Conservation (phyloP, 2,113 vertebrate genomes). For the Lophius piscatorius region DNA sequence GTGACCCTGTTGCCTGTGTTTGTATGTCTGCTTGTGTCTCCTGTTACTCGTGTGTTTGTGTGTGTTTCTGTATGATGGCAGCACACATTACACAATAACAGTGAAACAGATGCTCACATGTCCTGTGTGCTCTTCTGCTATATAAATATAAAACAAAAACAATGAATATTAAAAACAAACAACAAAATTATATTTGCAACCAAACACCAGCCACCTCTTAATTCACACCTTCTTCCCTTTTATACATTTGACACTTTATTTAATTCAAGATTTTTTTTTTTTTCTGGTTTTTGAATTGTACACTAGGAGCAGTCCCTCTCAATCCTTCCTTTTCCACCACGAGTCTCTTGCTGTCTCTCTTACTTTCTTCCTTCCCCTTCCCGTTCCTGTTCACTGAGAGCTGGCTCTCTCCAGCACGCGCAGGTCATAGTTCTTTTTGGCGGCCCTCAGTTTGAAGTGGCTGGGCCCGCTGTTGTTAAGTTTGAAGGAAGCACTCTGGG, state of each 20-base stretch:
- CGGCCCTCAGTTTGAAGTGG: conserved; percentile 96
- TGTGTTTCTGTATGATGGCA: conserved; percentile 47
- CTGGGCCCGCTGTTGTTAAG: conserved; percentile 95
- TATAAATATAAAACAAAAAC: conserved; percentile 77
- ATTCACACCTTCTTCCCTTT: conserved; percentile 76
- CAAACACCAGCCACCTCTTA: conserved; percentile 70
- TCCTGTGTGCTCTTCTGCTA: conserved; percentile 80
- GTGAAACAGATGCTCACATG: conserved; percentile 78
- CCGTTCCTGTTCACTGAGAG: conserved; percentile 84
- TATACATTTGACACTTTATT: conserved; percentile 72
- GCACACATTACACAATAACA: conserved; percentile 71
- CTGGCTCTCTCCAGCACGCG: conserved; percentile 95
- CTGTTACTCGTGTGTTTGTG: conserved; percentile 12
- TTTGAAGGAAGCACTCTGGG: conserved; percentile 97
- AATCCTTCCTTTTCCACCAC: conserved; percentile 56
- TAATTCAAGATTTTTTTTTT: conserved; percentile 45
- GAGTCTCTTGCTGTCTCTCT: conserved; percentile 41
- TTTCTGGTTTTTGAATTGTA: conserved; percentile 57
- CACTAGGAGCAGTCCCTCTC: conserved; percentile 64
- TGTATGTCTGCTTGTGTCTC: conserved; percentile 29
- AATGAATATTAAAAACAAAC: conserved; percentile 71
- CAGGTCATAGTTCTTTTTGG: conserved; percentile 98
- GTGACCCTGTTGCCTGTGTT: conserved; percentile 71
- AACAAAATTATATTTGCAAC: conserved; percentile 67
- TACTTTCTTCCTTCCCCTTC: conserved; percentile 38